Evolutionary conservation across 1,140 invertebrate species (phyloP).

Genomic region (Coenobita brevimanus): DNA sequence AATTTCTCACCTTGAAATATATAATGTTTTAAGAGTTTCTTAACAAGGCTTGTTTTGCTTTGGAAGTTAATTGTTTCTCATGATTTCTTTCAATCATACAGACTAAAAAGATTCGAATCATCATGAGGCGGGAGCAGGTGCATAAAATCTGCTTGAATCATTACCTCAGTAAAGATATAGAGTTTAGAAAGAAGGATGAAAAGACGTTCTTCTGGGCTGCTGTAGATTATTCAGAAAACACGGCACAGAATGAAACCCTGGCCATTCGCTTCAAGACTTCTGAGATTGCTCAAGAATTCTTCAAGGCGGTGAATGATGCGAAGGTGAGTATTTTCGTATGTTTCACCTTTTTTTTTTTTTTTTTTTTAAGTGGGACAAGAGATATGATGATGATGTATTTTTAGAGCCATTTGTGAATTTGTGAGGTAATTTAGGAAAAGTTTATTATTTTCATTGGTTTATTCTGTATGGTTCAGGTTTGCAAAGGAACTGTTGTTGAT

Average conservation of each 20-base stretch:
- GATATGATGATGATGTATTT: too few species aligned
- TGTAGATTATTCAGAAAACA: conserved; percentile 74
- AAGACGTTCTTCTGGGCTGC: conserved; percentile 88
- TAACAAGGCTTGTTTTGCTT: not conserved
- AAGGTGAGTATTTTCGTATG: conserved; percentile 27
- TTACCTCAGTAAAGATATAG: conserved; percentile 83
- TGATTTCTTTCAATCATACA: not conserved
- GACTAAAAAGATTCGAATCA: conserved; percentile 75
- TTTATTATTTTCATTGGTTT: too few species aligned
- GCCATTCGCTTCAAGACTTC: conserved; percentile 86
- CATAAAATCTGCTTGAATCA: conserved; percentile 94
- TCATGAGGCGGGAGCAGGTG: conserved; percentile 91
- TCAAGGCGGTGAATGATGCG: conserved; percentile 77
- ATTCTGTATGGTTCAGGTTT: too few species aligned
- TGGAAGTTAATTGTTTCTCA: not conserved
- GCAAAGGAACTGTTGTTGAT: too few species aligned
- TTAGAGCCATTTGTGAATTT: too few species aligned
- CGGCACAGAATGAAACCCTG: conserved; percentile 79
- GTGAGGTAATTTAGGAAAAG: too few species aligned
- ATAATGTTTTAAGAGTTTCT: too few species aligned
- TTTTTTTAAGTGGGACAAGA: too few species aligned
- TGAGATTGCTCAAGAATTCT: conserved; percentile 82
- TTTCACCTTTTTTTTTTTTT: not conserved
- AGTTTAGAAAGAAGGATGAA: conserved; percentile 82
- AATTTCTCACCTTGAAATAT: too few species aligned